Conservation (phyloP, 2,797 vertebrate species). For the Anguilla marmorata region DNA sequence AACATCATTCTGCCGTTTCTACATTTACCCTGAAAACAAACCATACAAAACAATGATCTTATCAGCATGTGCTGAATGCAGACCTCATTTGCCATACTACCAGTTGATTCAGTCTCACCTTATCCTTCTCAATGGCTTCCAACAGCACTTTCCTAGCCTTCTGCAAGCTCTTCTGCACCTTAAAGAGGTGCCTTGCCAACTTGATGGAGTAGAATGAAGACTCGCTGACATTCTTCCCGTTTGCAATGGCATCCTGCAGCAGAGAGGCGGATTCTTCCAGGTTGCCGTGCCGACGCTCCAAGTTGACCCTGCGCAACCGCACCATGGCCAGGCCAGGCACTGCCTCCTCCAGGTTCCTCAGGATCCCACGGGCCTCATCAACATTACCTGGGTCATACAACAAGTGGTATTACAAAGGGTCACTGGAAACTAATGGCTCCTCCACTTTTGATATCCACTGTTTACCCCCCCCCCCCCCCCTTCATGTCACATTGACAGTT, state of each 20-base stretch:
- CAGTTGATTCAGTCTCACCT: slow-evolving; percentile 68
- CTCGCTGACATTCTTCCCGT: slow-evolving; percentile 78
- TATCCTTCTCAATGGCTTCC: slow-evolving; percentile 92
- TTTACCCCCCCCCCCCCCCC: background rate
- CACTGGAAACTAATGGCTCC: background rate
- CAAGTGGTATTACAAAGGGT: background rate
- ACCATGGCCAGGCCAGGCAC: slow-evolving; percentile 91
- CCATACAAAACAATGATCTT: background rate
- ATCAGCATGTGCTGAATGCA: background rate
- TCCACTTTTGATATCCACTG: background rate
- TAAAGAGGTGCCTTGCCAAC: slow-evolving; percentile 86
- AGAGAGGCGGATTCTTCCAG: slow-evolving; percentile 87
- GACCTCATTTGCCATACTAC: background rate
- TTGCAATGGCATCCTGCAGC: slow-evolving; percentile 87
- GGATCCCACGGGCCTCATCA: slow-evolving; percentile 86
- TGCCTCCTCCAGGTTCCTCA: slow-evolving; percentile 82
- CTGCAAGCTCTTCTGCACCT: slow-evolving; percentile 86
- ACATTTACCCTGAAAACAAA: background rate
- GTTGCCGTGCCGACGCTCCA: slow-evolving; percentile 93
- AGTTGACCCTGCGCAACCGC: slow-evolving; percentile 88
- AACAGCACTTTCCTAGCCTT: slow-evolving; percentile 92
- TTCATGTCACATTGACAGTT: background rate
- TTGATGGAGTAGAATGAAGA: slow-evolving; percentile 93
- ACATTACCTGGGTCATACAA: slow-evolving; percentile 73
- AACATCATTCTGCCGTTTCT: background rate